Base-by-base conservation (phyloP, 2,888 invertebrate species). In the Ophion costatus region DNA sequence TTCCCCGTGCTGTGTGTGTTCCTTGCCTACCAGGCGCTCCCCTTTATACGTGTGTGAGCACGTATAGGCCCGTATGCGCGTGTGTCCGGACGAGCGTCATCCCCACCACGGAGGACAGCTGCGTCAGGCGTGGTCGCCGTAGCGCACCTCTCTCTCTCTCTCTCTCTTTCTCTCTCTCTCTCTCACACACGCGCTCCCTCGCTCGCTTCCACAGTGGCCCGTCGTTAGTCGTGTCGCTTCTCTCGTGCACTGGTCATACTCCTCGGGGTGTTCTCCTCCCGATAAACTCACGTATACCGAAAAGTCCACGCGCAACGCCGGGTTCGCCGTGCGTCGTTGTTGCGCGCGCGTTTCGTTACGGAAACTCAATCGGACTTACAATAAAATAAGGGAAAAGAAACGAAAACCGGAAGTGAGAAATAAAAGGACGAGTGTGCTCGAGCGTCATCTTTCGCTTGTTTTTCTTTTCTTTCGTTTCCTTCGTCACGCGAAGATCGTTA, bases 61-160 rank as follows among this genome's bases (percentile, higher is more conserved):
- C n/a, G 33, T 29, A 29, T 24, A 22, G 20, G 70, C n/a, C 5
- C 24, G 17, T 42, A 66, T 66, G n/a, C 45, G 71, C 82, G 59
- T 33, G 61, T 38, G 61, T 38, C 7, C 20, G 22, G 22, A 73
- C 61, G 67, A 45, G 74, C 80, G 64, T 71, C 80, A 77, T 82
- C 86, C 84, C 86, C 86, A 83, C 86, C 66, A 66, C 78, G 24
- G 17, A 17, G 38, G 80, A 85, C 91, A 89, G 90, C 92, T 92
- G 92, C 91, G 90, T 91, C 92, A 92, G 92, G 92, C 92, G 92
- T 92, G 92, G 92, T 91, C 91, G 90, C 83, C 89, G 86, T 86
- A 83, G 86, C 82, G 80, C 80, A 77, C 80, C 76, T 57, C 73
- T 82, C 83, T 75, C 42, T 80, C 83, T 80, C 67, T 74, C 82